These are phyloP conservation scores for Sebastes trivittatus DNA, from an alignment of 2,797 vertebrate species.

Conservation along the genomic window DNA sequence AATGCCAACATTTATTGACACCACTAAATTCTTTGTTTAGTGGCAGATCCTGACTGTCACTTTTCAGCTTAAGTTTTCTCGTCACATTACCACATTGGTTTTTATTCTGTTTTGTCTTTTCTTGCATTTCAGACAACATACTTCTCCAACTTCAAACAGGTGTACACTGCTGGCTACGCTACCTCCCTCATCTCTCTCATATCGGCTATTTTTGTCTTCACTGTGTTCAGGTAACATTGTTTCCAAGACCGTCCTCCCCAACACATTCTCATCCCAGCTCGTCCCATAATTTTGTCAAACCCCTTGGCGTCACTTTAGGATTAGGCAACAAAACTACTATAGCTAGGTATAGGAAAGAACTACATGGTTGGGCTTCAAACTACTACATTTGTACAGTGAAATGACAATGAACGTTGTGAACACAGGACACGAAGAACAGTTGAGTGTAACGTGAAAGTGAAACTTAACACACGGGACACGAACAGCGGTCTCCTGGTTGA, in stretches of 20 bases:
- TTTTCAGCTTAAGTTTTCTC: background rate
- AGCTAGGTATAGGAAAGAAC: too few relatives aligned
- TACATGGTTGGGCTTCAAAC: too few relatives aligned
- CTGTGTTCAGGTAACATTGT: conserved; percentile 76
- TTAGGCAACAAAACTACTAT: too few relatives aligned
- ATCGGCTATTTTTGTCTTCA: conserved; percentile 81
- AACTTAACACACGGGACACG: too few relatives aligned
- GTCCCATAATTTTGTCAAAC: background rate
- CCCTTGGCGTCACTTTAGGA: too few relatives aligned
- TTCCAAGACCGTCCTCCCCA: background rate
- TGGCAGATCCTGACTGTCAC: background rate
- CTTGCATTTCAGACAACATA: conserved; percentile 79
- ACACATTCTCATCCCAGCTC: too few relatives aligned
- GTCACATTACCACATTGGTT: background rate
- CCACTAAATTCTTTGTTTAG: background rate
- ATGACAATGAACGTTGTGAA: too few relatives aligned
- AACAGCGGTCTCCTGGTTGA: too few relatives aligned
- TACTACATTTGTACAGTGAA: too few relatives aligned
- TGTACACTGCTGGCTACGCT: conserved; percentile 83
- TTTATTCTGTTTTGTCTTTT: background rate
- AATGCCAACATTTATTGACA: background rate
- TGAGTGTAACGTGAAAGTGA: too few relatives aligned
- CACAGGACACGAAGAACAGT: too few relatives aligned
- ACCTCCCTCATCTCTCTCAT: conserved; percentile 83
- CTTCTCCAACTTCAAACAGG: conserved; percentile 85